Evolutionary conservation across 2,888 invertebrate genomes (phyloP).

Genomic region (Oeneis ivallda): DNA sequence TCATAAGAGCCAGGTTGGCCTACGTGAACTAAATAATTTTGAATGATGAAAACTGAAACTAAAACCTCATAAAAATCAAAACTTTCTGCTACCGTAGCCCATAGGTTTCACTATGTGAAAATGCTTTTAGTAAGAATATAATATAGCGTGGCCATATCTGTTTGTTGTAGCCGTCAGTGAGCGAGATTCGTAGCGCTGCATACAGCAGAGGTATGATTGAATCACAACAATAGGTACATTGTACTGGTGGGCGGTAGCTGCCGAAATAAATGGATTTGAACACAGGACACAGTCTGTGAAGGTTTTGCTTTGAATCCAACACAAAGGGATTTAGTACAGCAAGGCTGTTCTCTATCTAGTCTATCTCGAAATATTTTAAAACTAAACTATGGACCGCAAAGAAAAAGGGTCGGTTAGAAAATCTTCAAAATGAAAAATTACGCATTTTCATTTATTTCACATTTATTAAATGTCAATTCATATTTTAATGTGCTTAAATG

Average conservation of each 20-base stretch:
- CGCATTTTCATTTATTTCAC: too few species aligned
- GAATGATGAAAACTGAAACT: too few species aligned
- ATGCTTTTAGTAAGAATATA: not conserved
- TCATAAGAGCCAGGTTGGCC: too few species aligned
- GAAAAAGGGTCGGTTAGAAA: too few species aligned
- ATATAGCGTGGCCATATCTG: not conserved
- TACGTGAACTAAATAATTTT: too few species aligned
- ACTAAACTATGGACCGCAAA: too few species aligned
- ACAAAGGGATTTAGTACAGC: not conserved
- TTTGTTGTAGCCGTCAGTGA: constrained; percentile 1
- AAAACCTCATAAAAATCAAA: not conserved
- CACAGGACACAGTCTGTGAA: not conserved
- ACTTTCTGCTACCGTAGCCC: too few species aligned
- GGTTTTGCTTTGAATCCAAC: not conserved
- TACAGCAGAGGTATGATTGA: constrained; percentile 1
- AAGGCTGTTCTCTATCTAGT: not conserved
- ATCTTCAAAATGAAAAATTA: too few species aligned
- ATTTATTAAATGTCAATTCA: too few species aligned
- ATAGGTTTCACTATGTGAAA: too few species aligned
- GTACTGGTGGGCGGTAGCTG: not conserved
- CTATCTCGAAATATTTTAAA: too few species aligned
- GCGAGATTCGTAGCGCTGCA: not conserved
- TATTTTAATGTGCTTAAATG: too few species aligned
- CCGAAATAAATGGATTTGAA: constrained; percentile 5
- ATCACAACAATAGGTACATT: constrained; percentile 7